Evolutionary conservation across 2,797 vertebrate genomes (phyloP).

Genomic region (Characodon lateralis): DNA sequence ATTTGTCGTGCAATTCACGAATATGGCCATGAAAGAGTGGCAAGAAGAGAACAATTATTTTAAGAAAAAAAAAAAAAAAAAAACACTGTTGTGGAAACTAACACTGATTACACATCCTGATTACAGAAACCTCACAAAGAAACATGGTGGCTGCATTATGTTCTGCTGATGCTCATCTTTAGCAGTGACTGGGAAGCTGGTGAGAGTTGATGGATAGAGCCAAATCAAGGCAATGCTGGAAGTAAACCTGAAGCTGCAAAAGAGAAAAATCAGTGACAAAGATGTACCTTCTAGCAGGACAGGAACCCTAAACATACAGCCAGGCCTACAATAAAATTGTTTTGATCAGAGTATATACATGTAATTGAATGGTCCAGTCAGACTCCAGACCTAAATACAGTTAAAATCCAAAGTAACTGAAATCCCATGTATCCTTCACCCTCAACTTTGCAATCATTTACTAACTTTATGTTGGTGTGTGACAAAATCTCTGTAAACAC

Average conservation of each 20-base stretch:
- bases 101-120: background rate
- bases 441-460: background rate
- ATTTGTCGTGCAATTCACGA: background rate
- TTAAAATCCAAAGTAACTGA: background rate
- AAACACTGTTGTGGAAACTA: background rate
- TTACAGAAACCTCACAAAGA: background rate
- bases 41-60: background rate
- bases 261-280: background rate
- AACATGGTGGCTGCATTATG: background rate
- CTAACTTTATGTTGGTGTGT: background rate
- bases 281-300: background rate
- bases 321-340: background rate
- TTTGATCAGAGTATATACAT: background rate
- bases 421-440: background rate
- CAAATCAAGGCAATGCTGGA: background rate
- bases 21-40: background rate
- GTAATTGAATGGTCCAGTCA: background rate
- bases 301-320: background rate
- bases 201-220: background rate
- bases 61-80: too few species aligned
- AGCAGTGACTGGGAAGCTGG: background rate
- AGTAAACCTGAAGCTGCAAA: background rate
- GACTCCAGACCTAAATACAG: background rate
- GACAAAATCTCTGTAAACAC: background rate
- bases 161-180: background rate